phyloP scores from a whole-genome alignment of 1,140 invertebrate genomes.

The Papilio xuthus region DNA sequence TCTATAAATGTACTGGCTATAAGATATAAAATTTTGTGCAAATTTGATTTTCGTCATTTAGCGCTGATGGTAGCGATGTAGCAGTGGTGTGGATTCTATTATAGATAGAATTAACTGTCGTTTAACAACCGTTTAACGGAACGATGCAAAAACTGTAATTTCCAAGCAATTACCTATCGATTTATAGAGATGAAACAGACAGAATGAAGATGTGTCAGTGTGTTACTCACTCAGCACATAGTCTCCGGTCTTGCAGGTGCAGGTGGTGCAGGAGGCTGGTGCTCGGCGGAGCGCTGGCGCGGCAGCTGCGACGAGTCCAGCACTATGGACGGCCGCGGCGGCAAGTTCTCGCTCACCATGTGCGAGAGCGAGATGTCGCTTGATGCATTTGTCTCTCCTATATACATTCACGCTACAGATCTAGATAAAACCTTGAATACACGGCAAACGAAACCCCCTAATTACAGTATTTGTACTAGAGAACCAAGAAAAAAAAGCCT shows the following conservation, averaged over 20 bases:
- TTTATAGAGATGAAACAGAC: too few species aligned
- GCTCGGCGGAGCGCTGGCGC: constrained; percentile 76
- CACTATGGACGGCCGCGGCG: constrained; percentile 81
- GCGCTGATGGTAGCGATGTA: too few species aligned
- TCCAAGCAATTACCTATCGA: too few species aligned
- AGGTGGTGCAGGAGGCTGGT: constrained; percentile 59
- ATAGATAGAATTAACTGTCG: too few species aligned
- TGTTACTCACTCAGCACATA: constrained; percentile 78
- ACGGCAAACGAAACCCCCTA: too few species aligned
- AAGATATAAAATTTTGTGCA: too few species aligned
- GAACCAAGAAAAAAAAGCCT: too few species aligned
- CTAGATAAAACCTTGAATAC: not conserved
- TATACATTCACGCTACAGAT: not conserved
- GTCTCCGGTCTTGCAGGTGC: constrained; percentile 80
- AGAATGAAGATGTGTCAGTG: not conserved
- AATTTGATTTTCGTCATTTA: too few species aligned
- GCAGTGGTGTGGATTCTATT: too few species aligned
- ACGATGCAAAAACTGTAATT: too few species aligned
- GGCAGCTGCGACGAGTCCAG: constrained; percentile 82
- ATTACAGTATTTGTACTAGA: not conserved
- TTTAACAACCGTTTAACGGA: too few species aligned
- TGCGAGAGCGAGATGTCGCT: constrained; percentile 75
- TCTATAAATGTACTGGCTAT: too few species aligned
- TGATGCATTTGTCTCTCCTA: constrained; percentile 74
- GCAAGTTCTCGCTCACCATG: constrained; percentile 77